Evolutionary conservation across 2,888 invertebrate species (phyloP).

Genomic region (Chydorus sphaericus): DNA sequence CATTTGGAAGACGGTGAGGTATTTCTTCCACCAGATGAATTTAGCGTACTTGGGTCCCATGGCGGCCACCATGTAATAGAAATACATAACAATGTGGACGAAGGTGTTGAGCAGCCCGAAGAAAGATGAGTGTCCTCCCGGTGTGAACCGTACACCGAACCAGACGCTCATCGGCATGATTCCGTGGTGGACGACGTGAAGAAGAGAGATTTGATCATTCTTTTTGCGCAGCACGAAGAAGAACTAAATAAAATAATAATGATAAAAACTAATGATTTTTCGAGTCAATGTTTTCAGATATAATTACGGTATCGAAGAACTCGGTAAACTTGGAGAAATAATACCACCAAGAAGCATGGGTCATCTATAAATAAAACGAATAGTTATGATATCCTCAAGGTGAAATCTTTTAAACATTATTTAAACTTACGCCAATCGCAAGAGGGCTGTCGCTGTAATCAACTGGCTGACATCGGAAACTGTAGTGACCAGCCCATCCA

Average conservation of each 20-base stretch:
- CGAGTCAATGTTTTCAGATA: neutral
- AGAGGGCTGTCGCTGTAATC: constrained; percentile 20
- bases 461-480: constrained; percentile 26
- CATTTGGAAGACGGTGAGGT: constrained; percentile 89
- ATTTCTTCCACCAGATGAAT: constrained; percentile 95
- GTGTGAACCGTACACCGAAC: constrained; percentile 90
- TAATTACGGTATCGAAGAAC: constrained; percentile 77
- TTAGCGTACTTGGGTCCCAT: constrained; percentile 86
- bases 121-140: constrained; percentile 93
- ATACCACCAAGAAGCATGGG: constrained; percentile 88
- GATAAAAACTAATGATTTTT: constrained; percentile 7
- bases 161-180: constrained; percentile 94
- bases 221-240: constrained; percentile 93
- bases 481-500: constrained; percentile 24
- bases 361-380: constrained; percentile 54
- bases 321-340: constrained; percentile 93
- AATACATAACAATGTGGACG: constrained; percentile 94
- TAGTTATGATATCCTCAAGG: no score
- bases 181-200: constrained; percentile 92
- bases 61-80: constrained; percentile 89
- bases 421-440: constrained; percentile 15
- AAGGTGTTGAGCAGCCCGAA: constrained; percentile 86
- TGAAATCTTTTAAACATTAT: no score
- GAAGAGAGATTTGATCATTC: constrained; percentile 78
- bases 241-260: constrained; percentile 38